Evolutionary conservation across 2,113 vertebrate species (phyloP), one percentile per base, ranked within the genome.

Genomic region (Pelobates fuscus): DNA sequence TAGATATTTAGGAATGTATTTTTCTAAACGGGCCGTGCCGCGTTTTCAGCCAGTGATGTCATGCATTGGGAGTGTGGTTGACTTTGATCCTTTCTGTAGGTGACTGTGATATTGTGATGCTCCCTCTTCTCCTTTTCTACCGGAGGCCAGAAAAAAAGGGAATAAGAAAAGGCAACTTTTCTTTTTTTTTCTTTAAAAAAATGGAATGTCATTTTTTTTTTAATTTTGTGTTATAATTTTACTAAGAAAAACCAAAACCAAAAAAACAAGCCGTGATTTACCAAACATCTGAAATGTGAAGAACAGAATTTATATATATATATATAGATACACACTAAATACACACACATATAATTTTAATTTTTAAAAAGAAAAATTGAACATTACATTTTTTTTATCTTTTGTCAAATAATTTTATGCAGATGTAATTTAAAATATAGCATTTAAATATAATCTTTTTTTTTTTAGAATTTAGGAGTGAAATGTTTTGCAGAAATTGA

Each of bases 71-170:
- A 63, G 15, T 30, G 61, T 8, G n/a, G 27, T 20, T 73, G 71
- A 73, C 71, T 65, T 73, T 65, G 44, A 72, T 64, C 58, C 54
- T 44, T 64, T 72, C 26, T 72, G 60, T 72, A 72, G 70, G 70
- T 72, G 70, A 72, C 70, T 64, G 60, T 63, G 59, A 64, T 54
- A 24, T 30, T 32, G 59, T 23, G 5, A 12, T 14, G 37, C 67
- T 29, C 32, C 67, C 18, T 54, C 5, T 18, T 70, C 17, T 59
- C 49, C n/a, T 57, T 69, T 6, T 11, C 60, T 63, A 21, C 20
- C 25, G n/a, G 18, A 49, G 49, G 29, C 67, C 67, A 32, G 52
- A 8, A 55, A 23, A 55, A 0, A 20, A 55, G n/a, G 17, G 12
- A 55, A 20, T 55, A 8, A 20, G 2, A 55, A 4, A 23, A 55